phyloP scores from a whole-genome alignment of 2,113 vertebrate species.

The Prunella fulvescens region DNA sequence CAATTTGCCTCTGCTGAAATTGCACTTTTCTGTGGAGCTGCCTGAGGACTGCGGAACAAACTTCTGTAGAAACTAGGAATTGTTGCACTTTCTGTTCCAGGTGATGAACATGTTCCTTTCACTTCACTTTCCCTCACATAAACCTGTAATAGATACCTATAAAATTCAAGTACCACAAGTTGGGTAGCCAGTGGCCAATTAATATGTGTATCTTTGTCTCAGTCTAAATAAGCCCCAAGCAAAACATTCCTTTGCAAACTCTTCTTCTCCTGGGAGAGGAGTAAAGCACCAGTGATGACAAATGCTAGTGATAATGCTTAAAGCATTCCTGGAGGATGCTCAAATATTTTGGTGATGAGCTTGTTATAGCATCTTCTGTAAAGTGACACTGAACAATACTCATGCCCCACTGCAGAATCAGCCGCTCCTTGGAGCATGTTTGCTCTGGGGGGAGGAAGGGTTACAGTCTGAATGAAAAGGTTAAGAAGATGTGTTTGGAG shows the following conservation, averaged over 20 bases:
- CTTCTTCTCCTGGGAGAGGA: background rate
- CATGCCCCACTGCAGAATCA: slow-evolving; percentile 40
- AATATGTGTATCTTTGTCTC: background rate
- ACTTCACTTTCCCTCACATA: background rate
- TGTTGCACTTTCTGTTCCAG: background rate
- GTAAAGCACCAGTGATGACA: background rate
- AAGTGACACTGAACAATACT: slow-evolving; percentile 57
- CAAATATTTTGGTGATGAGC: slow-evolving; percentile 59
- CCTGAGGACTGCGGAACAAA: background rate
- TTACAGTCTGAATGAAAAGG: slow-evolving; percentile 46
- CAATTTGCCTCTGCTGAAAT: background rate
- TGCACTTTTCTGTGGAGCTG: background rate
- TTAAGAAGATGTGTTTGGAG: slow-evolving; percentile 57
- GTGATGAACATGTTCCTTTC: background rate
- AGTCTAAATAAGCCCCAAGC: background rate
- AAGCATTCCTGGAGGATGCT: slow-evolving; percentile 39
- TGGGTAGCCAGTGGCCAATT: background rate
- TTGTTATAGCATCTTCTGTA: slow-evolving; percentile 28
- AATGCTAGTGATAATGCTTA: slow-evolving; percentile 31
- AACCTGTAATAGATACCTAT: background rate
- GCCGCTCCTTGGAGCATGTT: background rate
- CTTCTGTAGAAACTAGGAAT: background rate
- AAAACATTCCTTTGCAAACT: background rate
- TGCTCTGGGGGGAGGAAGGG: slow-evolving; percentile 14
- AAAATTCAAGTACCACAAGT: background rate